A percentile compares a stretch with the other conserved stretches of the same genome.
Conservation (phyloP, 2,888 invertebrate species). For the Caenorhabditis sp. region DNA sequence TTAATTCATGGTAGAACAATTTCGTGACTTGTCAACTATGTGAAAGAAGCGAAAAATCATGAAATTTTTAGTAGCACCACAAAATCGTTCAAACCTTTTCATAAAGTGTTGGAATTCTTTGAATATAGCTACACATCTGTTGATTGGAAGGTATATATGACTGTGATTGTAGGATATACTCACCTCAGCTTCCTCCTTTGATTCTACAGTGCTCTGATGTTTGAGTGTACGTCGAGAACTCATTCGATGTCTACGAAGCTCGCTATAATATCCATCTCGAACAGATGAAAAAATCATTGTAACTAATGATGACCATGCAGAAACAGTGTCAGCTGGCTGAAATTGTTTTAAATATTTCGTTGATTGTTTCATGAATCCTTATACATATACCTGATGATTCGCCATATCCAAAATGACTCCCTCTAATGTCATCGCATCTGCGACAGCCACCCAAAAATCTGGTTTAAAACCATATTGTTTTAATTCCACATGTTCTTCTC, state of each 20-base stretch:
- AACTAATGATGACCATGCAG: constrained; percentile 68
- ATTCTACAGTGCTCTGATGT: constrained; percentile 51
- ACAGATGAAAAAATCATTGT: constrained; percentile 67
- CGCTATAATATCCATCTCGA: constrained; percentile 69
- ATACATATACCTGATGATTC: constrained; percentile 65
- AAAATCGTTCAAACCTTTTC: neutral
- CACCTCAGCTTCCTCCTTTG: constrained; percentile 26
- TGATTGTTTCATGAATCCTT: too few species aligned
- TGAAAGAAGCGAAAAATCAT: neutral
- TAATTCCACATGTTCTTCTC: constrained; percentile 66
- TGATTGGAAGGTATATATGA: too few species aligned
- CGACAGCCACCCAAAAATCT: constrained; percentile 70
- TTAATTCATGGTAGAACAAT: neutral
- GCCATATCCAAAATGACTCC: constrained; percentile 69
- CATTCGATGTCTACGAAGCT: constrained; percentile 57
- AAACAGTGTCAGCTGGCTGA: constrained; percentile 67
- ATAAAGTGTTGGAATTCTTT: neutral
- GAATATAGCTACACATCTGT: neutral
- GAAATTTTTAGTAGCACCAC: neutral
- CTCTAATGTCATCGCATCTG: constrained; percentile 70
- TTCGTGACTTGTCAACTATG: neutral
- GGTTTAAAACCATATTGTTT: constrained; percentile 69
- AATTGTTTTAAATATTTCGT: constrained; percentile 16
- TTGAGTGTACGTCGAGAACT: constrained; percentile 42
- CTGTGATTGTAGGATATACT: neutral